These are phyloP conservation scores for Vulpes lagopus DNA, from an alignment of 2,113 vertebrate species.

Conservation along the genomic window DNA sequence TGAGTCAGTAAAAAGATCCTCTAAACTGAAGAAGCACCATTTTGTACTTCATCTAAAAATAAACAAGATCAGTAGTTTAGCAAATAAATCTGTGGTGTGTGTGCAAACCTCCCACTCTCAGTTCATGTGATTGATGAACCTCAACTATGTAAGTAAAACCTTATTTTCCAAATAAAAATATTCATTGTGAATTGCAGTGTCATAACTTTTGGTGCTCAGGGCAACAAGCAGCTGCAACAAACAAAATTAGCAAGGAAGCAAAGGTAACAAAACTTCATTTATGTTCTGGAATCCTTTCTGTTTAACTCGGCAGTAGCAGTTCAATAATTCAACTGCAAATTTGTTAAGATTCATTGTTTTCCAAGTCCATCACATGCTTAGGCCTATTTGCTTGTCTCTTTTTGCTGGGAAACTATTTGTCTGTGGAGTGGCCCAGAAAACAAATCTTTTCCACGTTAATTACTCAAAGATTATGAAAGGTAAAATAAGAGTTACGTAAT, in stretches of 20 bases:
- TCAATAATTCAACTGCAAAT: slow-evolving; percentile 73
- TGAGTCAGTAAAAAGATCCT: slow-evolving; percentile 54
- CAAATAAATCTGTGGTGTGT: slow-evolving; percentile 70
- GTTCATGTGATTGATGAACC: slow-evolving; percentile 16
- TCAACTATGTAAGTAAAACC: slow-evolving; percentile 65
- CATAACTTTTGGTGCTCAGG: slow-evolving; percentile 62
- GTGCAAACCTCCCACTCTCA: slow-evolving; percentile 66
- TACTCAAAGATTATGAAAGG: slow-evolving; percentile 73
- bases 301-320: slow-evolving; percentile 63
- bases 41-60: slow-evolving; percentile 72
- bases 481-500: slow-evolving; percentile 71
- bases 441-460: slow-evolving; percentile 67
- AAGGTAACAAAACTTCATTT: slow-evolving; percentile 72
- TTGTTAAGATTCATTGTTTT: slow-evolving; percentile 74
- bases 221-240: slow-evolving; percentile 72
- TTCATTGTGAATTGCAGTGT: slow-evolving; percentile 57
- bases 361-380: slow-evolving; percentile 65
- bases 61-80: slow-evolving; percentile 62
- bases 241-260: slow-evolving; percentile 69
- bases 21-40: slow-evolving; percentile 53
- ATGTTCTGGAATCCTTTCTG: slow-evolving; percentile 59
- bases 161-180: slow-evolving; percentile 70
- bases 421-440: slow-evolving; percentile 71
- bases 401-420: slow-evolving; percentile 75
- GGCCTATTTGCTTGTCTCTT: slow-evolving; percentile 71